Percentiles rank a stretch among this genome's conserved stretches.
phyloP scores from a whole-genome alignment of 1,140 invertebrate species.

The Drosophila orosa region DNA sequence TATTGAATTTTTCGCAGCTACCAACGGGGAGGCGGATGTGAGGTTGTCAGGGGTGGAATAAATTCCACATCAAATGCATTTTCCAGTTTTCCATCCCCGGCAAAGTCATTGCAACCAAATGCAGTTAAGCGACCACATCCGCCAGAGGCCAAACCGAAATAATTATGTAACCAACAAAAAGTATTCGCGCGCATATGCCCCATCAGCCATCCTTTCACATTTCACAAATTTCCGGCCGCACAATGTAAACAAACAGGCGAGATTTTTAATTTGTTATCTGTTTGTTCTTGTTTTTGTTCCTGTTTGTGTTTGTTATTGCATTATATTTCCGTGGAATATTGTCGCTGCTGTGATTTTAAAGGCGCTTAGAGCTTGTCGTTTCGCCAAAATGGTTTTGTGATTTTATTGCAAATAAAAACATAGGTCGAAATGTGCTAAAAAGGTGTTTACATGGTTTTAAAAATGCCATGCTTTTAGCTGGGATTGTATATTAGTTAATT shows the following conservation, averaged over 20 bases:
- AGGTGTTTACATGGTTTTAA: not conserved
- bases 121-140: constrained; percentile 77
- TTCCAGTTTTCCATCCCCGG: constrained; percentile 16
- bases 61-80: constrained; percentile 65
- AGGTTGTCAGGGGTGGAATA: constrained; percentile 51
- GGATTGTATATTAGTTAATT: not conserved
- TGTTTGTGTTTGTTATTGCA: constrained; percentile 12
- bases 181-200: constrained; percentile 43
- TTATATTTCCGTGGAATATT: constrained; percentile 31
- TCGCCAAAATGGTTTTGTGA: constrained; percentile 15
- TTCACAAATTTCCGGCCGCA: constrained; percentile 36
- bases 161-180: constrained; percentile 71
- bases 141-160: constrained; percentile 46
- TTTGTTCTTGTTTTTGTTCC: constrained; percentile 12
- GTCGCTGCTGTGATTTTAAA: constrained; percentile 40
- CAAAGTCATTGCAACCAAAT: constrained; percentile 50
- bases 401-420: constrained; percentile 20
- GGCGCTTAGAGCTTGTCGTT: constrained; percentile 27
- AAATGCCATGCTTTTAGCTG: not conserved
- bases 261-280: constrained; percentile 56
- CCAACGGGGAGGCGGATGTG: not conserved
- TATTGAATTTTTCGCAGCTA: constrained; percentile 50
- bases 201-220: constrained; percentile 15
- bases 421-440: not conserved
- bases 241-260: constrained; percentile 33